Evolutionary conservation across 2,888 invertebrate species (phyloP).

Genomic region (Cerastis rubricosa): DNA sequence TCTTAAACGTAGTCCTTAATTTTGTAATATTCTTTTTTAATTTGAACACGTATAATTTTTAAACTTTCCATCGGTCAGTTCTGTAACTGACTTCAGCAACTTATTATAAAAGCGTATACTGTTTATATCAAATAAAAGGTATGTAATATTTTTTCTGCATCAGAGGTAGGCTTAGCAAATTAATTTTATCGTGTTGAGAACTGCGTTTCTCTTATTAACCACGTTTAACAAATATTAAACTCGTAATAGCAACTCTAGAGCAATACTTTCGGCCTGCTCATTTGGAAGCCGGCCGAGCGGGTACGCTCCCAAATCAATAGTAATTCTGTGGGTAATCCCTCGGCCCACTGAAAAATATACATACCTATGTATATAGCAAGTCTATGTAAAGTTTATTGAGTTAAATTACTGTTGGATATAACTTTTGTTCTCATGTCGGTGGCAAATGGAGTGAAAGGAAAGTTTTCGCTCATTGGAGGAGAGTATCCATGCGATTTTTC

Average conservation of each 20-base stretch:
- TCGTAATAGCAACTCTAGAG: conserved; percentile 76
- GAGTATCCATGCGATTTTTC: conserved; percentile 12
- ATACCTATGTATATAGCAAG: conserved; percentile 51
- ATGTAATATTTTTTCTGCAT: too few species aligned
- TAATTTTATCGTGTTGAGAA: too few species aligned
- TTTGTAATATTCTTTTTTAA: too few species aligned
- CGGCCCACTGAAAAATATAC: conserved; percentile 85
- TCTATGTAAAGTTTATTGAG: conserved; percentile 54
- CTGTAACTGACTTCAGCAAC: too few species aligned
- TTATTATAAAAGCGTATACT: too few species aligned
- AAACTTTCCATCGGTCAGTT: too few species aligned
- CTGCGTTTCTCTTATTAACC: too few species aligned
- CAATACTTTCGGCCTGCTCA: conserved; percentile 82
- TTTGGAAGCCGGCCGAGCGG: conserved; percentile 89
- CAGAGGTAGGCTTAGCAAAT: too few species aligned
- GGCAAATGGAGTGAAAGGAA: conserved; percentile 42
- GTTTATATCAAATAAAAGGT: too few species aligned
- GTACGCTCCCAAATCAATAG: conserved; percentile 89
- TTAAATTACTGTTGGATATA: conserved; percentile 60
- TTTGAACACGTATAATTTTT: too few species aligned
- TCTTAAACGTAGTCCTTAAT: too few species aligned
- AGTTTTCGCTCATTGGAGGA: conserved; percentile 17
- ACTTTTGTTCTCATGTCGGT: conserved; percentile 55
- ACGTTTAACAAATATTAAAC: neutral
- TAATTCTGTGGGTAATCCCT: conserved; percentile 89